A percentile compares a stretch with the other conserved stretches of the same genome.
These are phyloP conservation scores for Margarornis squamiger DNA, from an alignment of 2,797 vertebrate genomes.

Conservation along the genomic window DNA sequence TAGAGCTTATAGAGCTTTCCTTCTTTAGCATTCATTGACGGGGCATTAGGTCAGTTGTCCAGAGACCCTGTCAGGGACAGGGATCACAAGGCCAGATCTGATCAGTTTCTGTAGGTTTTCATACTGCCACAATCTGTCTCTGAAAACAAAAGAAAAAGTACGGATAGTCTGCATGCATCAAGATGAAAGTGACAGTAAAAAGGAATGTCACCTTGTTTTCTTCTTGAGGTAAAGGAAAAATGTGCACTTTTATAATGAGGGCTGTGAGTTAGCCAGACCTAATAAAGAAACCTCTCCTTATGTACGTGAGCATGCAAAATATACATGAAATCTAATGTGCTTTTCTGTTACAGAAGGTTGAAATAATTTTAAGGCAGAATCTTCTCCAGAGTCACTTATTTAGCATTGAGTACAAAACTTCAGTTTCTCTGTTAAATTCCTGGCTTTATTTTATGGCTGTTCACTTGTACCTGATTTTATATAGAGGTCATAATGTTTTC, in stretches of 20 bases:
- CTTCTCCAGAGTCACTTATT: neutral
- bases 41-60: neutral
- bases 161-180: fast-evolving
- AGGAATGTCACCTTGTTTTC: neutral
- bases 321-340: neutral
- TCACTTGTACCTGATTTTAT: neutral
- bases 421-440: neutral
- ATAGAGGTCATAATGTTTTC: neutral
- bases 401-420: neutral
- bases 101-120: neutral
- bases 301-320: neutral
- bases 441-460: neutral
- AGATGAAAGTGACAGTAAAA: slow-evolving; percentile 21
- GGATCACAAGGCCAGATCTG: neutral
- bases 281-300: neutral
- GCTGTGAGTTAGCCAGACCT: neutral
- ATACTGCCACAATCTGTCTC: neutral
- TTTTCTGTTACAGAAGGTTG: neutral
- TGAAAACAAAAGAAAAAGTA: neutral
- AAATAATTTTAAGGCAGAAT: neutral
- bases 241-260: neutral
- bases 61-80: neutral
- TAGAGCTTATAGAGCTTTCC: neutral
- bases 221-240: neutral
- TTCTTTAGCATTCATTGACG: neutral